Conservation (phyloP, 2,888 invertebrate genomes). For the Melinaea marsaeus region DNA sequence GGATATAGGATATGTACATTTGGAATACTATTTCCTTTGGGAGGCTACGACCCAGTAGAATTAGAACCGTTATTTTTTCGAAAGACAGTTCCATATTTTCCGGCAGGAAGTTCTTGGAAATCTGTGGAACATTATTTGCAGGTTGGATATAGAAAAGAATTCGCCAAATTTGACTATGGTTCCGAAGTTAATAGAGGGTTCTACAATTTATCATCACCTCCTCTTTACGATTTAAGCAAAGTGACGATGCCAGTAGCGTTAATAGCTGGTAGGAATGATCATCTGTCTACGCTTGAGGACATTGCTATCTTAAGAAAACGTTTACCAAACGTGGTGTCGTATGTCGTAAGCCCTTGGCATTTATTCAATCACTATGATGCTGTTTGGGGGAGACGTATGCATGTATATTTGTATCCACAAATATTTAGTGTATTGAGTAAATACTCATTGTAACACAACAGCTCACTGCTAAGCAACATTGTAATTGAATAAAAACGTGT, state of each 20-base stretch:
- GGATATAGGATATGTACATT: conserved; percentile 26
- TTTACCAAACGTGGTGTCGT: conserved; percentile 41
- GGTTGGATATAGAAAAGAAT: conserved; percentile 34
- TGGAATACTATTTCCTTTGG: conserved; percentile 13
- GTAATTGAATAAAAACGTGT: no score
- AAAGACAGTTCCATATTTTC: conserved; percentile 34
- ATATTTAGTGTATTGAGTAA: conserved; percentile 21
- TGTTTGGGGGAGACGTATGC: conserved; percentile 31
- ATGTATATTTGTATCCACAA: conserved; percentile 31
- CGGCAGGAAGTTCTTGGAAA: conserved; percentile 44
- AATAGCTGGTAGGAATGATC: conserved; percentile 43
- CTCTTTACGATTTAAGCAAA: conserved; percentile 44
- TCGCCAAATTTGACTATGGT: conserved; percentile 46
- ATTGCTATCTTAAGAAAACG: conserved; percentile 33
- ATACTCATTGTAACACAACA: neutral
- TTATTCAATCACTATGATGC: conserved; percentile 36
- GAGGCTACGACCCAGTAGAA: conserved; percentile 33
- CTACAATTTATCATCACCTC: conserved; percentile 41
- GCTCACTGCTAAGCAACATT: no score
- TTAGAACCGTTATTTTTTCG: conserved; percentile 34
- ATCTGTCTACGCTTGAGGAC: conserved; percentile 41
- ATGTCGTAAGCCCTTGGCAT: conserved; percentile 20
- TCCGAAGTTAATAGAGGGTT: conserved; percentile 31
- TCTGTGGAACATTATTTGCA: conserved; percentile 44
- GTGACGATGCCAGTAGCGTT: conserved; percentile 41